phyloP scores from a whole-genome alignment of 2,113 vertebrate genomes.

The Sorex fumeus region DNA sequence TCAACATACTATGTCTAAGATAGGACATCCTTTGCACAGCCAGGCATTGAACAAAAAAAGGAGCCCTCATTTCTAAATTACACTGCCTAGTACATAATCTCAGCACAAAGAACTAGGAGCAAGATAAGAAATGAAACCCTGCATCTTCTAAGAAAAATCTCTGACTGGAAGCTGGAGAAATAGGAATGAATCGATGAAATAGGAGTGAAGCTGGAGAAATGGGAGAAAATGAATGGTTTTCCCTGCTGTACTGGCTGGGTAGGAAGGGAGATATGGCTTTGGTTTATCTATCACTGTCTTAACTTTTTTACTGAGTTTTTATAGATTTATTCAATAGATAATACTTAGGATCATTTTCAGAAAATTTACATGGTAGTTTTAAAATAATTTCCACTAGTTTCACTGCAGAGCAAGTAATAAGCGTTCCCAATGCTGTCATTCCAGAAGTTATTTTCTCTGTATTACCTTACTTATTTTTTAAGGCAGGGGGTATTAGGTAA shows the following conservation, averaged over 20 bases:
- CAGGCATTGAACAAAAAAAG: background rate
- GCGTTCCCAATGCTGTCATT: too few relatives aligned
- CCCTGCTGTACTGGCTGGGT: background rate
- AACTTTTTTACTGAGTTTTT: background rate
- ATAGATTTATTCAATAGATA: background rate
- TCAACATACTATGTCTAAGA: background rate
- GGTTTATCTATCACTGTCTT: background rate
- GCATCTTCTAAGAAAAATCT: background rate
- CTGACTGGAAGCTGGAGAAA: background rate
- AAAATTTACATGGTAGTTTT: background rate
- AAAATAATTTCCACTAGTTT: background rate
- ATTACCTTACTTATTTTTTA: too few relatives aligned
- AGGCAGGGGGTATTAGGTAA: too few relatives aligned
- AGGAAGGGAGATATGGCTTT: background rate
- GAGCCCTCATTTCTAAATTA: background rate
- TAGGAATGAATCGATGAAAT: too few relatives aligned
- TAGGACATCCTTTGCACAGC: background rate
- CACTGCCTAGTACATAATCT: background rate
- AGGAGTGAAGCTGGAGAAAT: too few relatives aligned
- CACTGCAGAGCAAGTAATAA: too few relatives aligned
- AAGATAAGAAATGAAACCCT: background rate
- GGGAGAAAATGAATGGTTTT: background rate
- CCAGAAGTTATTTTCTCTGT: too few relatives aligned
- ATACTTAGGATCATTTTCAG: background rate
- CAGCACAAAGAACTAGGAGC: background rate